Conservation (phyloP, 2,888 invertebrate species). For the Octodonta nipae region DNA sequence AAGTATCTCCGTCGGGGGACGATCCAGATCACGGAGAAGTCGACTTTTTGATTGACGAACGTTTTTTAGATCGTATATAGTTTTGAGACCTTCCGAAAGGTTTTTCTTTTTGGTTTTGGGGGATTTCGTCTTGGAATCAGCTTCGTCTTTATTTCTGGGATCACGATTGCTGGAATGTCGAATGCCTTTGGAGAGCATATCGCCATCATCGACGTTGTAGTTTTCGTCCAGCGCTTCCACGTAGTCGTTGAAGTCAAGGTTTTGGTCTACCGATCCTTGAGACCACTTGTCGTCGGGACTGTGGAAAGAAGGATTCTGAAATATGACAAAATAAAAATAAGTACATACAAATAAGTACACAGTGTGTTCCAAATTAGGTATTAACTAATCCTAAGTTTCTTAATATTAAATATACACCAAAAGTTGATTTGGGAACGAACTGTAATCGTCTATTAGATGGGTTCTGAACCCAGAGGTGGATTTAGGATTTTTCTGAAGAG, state of each 20-base stretch:
- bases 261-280: conserved; percentile 10
- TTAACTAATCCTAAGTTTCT: too few species aligned
- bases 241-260: conserved; percentile 15
- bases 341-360: too few species aligned
- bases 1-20: conserved; percentile 33
- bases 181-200: conserved; percentile 16
- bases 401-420: too few species aligned
- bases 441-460: too few species aligned
- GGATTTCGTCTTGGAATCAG: too few species aligned
- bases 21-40: conserved; percentile 31
- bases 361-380: too few species aligned
- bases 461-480: too few species aligned
- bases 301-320: conserved; percentile 16
- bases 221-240: too few species aligned
- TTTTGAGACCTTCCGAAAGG: too few species aligned
- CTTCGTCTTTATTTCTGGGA: conserved; percentile 27
- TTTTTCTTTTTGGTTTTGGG: conserved; percentile 25
- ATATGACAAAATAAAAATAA: too few species aligned
- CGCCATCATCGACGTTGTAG: conserved; percentile 22
- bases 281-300: conserved; percentile 19
- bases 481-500: too few species aligned
- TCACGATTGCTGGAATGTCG: conserved; percentile 24
- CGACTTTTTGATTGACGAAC: conserved; percentile 29
- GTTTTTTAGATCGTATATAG: conserved; percentile 32
- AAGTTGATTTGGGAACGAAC: too few species aligned